phyloP scores from a whole-genome alignment of 2,797 vertebrate species.

The Neosilurus mollespiculum region DNA sequence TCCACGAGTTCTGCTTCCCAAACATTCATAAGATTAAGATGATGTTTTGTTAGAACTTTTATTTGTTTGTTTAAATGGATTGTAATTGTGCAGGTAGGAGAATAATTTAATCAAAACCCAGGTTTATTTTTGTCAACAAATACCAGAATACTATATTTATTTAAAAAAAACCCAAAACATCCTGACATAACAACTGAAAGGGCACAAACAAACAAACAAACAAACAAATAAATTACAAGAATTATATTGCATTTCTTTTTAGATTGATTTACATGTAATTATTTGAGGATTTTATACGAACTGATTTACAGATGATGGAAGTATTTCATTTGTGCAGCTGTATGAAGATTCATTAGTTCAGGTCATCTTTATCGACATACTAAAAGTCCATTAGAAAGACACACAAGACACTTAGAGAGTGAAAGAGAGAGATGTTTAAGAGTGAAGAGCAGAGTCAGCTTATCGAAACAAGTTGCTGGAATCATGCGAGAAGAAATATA shows the following conservation, averaged over 20 bases:
- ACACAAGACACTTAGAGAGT: no score
- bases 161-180: neutral
- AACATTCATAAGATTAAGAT: neutral
- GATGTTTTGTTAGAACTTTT: neutral
- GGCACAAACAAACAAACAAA: neutral
- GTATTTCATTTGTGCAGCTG: neutral
- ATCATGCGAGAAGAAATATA: neutral
- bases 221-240: neutral
- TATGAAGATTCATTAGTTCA: neutral
- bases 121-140: neutral
- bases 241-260: neutral
- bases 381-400: no score
- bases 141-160: neutral
- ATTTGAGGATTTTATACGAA: neutral
- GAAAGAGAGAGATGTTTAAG: no score
- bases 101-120: neutral
- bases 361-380: no score
- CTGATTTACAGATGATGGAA: neutral
- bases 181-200: neutral
- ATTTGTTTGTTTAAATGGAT: neutral
- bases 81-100: neutral
- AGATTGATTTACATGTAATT: neutral
- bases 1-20: conserved; percentile 35
- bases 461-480: neutral
- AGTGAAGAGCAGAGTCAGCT: neutral